Conservation (phyloP, 2,113 vertebrate genomes). For the Tychaedon coryphoeus region DNA sequence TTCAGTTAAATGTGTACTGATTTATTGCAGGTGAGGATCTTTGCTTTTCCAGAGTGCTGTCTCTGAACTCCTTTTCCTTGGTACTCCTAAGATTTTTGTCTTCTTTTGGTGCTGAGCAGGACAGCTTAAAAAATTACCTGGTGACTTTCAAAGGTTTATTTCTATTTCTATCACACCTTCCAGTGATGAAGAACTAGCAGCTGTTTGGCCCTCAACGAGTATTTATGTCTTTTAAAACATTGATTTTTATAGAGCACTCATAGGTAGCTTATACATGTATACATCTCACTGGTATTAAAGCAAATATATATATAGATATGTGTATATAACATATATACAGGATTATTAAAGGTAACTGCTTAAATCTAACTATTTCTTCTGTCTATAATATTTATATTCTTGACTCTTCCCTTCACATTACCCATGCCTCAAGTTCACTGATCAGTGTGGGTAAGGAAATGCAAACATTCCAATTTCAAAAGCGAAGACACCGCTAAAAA, state of each 20-base stretch:
- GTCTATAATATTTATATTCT: neutral
- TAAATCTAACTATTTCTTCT: neutral
- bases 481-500: accelerated
- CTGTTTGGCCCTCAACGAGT: neutral
- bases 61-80: neutral
- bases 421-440: neutral
- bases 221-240: neutral
- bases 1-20: neutral
- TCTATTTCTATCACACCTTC: neutral
- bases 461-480: neutral
- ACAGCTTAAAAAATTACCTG: neutral
- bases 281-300: neutral
- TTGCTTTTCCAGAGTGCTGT: neutral
- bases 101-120: neutral
- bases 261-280: neutral
- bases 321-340: neutral
- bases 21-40: neutral
- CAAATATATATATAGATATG: neutral
- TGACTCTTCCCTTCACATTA: neutral
- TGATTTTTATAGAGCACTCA: neutral
- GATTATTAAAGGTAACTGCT: neutral
- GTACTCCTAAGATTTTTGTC: neutral
- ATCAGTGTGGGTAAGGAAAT: neutral
- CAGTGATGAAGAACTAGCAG: neutral
- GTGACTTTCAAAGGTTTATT: neutral